Conservation (phyloP, 2,888 invertebrate species). For the Lochmaea capreae region DNA sequence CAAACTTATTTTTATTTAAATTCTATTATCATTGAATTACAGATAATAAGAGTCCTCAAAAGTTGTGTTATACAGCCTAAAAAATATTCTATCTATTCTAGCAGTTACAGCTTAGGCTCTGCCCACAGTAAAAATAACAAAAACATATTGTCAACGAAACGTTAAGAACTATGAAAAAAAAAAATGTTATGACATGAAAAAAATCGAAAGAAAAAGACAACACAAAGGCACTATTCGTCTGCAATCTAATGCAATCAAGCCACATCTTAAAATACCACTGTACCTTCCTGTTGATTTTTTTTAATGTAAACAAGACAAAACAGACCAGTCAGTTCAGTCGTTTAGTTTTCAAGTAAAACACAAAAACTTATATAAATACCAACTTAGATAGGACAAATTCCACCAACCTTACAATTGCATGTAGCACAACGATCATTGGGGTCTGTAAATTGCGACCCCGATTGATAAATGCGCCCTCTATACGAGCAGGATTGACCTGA, state of each 20-base stretch:
- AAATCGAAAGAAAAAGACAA: slow-evolving; percentile 46
- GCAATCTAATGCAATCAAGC: slow-evolving; percentile 53
- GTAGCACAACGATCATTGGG: slow-evolving; percentile 76
- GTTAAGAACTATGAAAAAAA: slow-evolving; percentile 28
- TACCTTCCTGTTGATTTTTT: slow-evolving; percentile 50
- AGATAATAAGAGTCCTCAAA: too few relatives aligned
- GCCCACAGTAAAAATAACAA: slow-evolving; percentile 35
- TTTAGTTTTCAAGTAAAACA: slow-evolving; percentile 30
- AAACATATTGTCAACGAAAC: slow-evolving; percentile 14
- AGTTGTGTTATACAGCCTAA: too few relatives aligned
- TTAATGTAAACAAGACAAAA: slow-evolving; percentile 51
- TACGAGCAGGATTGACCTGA: slow-evolving; percentile 72
- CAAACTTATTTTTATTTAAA: too few relatives aligned
- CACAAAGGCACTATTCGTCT: slow-evolving; percentile 51
- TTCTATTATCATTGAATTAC: too few relatives aligned
- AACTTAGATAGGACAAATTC: slow-evolving; percentile 10
- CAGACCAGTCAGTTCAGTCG: slow-evolving; percentile 51
- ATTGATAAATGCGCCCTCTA: slow-evolving; percentile 71
- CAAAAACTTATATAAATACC: slow-evolving; percentile 9
- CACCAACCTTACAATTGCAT: slow-evolving; percentile 79
- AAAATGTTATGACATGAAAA: slow-evolving; percentile 41
- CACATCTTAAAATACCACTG: slow-evolving; percentile 44
- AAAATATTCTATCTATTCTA: background rate
- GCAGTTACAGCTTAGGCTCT: slow-evolving; percentile 16
- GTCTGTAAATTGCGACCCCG: slow-evolving; percentile 71